Base-by-base conservation (phyloP, 2,888 invertebrate genomes). In the Orthosia gothica region DNA sequence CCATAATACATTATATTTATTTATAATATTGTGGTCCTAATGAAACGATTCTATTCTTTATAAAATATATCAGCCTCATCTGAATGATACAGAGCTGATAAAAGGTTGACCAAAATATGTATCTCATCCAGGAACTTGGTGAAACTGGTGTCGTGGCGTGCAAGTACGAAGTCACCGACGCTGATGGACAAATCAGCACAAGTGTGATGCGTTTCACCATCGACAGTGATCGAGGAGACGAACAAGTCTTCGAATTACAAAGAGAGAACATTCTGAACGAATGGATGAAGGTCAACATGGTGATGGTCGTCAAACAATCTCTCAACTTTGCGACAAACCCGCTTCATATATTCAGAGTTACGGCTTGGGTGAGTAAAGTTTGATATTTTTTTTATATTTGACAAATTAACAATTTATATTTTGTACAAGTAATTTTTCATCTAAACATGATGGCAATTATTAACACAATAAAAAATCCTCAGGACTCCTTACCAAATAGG, bases 311-410 rank as follows among this genome's bases (percentile, higher is more conserved):
- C 16, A 90, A 88, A 4, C 59, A 85, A 7, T 81, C 94, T 5
- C 88, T 97, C 3, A 91, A 97, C 83, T 97, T 94, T 71, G 97
- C 97, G 75, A 90, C 90, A 3, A 96, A 94, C 62, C 94, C 96
- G 0, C 92, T 97, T 20, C 97, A 97, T 86, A 96, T 97, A 76
- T 97, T 97, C 80, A 90, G 92, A 70, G 95, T 97, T 2, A 94
- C 91, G 54, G 97, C 97, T n/a, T 89, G 85, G 87, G 97, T 97
- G 90, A 94, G 95, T 91, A 74, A 84, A 75, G 9, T 15, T 54
- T 16, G 2, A 32, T 9, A 9, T 52, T 16, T 12, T 49, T 40
- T 40, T 40, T 1, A 32, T 32, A 4, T 32, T 32, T 32, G 32
- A 32, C 32, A 7, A 32, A 7, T 32, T 32, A 32, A 32, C 7